Conservation (phyloP, 2,113 vertebrate genomes). For the Nycticebus coucang region DNA sequence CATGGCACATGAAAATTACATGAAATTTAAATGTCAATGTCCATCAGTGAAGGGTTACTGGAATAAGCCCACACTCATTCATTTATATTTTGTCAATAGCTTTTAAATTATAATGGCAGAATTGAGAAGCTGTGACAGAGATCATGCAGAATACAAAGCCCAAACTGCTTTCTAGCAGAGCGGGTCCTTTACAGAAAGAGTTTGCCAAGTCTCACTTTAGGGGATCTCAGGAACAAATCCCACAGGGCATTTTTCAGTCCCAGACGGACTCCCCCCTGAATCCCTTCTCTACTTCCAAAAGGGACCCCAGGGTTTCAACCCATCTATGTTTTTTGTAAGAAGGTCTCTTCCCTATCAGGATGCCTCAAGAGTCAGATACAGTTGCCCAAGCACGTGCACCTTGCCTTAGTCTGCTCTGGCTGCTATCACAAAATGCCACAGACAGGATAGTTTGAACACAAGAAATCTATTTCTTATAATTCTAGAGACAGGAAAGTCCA, state of each 20-base stretch:
- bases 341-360: neutral
- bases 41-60: neutral
- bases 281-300: neutral
- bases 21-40: neutral
- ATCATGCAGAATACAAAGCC: neutral
- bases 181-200: neutral
- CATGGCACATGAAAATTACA: neutral
- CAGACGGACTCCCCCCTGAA: neutral
- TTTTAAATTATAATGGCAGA: neutral
- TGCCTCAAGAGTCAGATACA: neutral
- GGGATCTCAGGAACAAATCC: neutral
- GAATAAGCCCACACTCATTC: neutral
- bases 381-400: neutral
- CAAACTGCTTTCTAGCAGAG: neutral
- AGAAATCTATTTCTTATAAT: neutral
- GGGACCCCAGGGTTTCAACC: neutral
- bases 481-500: neutral
- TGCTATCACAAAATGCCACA: neutral
- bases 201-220: neutral
- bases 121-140: neutral
- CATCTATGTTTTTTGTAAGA: neutral
- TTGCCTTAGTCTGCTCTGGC: neutral
- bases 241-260: neutral
- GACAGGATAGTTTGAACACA: neutral
- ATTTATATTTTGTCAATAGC: neutral